Evolutionary conservation across 2,113 vertebrate species (phyloP), one percentile per base, ranked within the genome.

Genomic region (Perca flavescens): DNA sequence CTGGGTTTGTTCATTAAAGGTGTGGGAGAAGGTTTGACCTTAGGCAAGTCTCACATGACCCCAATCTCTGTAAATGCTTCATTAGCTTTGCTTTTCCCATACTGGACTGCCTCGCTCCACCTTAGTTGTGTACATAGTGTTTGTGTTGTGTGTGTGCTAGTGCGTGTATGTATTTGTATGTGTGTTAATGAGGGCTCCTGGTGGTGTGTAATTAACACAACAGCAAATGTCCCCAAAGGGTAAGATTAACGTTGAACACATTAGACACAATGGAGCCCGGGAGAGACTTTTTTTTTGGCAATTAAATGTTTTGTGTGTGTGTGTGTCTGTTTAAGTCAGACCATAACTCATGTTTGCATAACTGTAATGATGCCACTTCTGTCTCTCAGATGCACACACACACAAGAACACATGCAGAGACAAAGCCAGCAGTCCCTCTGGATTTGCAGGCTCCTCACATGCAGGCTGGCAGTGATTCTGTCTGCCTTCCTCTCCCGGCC

Each of bases 171-270:
- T 79, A 70, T 87, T 91, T 91, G 85, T 78, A 82, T 91, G 88
- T 89, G 85, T 93, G 89, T 93, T 95, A 94, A 95, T 94, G 87
- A 94, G 89, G 77, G 88, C 89, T 94, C 92, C 94, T 93, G 91
- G 92, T 91, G 92, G 88, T 94, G 90, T 94, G 88, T 93, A 95
- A 96, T 95, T 96, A 96, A 95, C 94, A 93, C 93, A 94, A 93
- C 87, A 92, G 87, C 88, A 92, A 94, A 93, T 90, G 91, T 94
- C 94, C 93, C 94, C 89, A 91, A 94, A 94, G 94, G 92, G 90
- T 94, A 93, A 94, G 93, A 94, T 95, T 95, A 95, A 93, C 91
- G 83, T 88, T 94, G 90, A 95, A 93, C 89, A 88, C 91, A 93
- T 94, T 92, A 93, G 93, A 92, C 89, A 94, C 93, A 94, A 94